These are phyloP conservation scores for Microhierax caerulescens DNA, from an alignment of 2,797 vertebrate genomes.

Conservation along the genomic window DNA sequence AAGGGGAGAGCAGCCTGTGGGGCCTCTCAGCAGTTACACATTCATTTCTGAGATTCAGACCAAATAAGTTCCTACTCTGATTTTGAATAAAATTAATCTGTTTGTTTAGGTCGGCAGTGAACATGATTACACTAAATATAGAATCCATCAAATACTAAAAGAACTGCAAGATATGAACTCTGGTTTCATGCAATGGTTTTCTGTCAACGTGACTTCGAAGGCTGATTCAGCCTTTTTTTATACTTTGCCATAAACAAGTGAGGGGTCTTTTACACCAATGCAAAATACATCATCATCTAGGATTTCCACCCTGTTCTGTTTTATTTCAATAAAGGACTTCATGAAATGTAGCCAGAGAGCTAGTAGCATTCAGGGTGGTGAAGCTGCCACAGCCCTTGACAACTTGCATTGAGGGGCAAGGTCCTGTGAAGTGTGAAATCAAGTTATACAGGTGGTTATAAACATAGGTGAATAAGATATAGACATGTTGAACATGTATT, in stretches of 20 bases:
- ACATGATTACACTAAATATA: neutral
- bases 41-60: neutral
- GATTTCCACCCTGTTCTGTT: neutral
- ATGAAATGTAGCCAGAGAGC: neutral
- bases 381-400: neutral
- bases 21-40: neutral
- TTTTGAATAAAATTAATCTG: neutral
- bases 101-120: neutral
- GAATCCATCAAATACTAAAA: neutral
- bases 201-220: neutral
- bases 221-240: neutral
- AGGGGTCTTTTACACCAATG: neutral
- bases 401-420: neutral
- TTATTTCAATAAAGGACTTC: neutral
- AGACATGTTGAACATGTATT: neutral
- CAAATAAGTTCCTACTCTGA: neutral
- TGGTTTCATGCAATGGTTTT: accelerated
- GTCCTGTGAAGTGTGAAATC: neutral
- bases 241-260: neutral
- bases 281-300: neutral
- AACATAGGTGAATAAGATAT: neutral
- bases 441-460: neutral
- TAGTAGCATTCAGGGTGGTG: neutral
- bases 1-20: neutral
- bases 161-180: neutral